phyloP scores from a whole-genome alignment of 1,140 invertebrate species.

The Anadara kagoshimensis region DNA sequence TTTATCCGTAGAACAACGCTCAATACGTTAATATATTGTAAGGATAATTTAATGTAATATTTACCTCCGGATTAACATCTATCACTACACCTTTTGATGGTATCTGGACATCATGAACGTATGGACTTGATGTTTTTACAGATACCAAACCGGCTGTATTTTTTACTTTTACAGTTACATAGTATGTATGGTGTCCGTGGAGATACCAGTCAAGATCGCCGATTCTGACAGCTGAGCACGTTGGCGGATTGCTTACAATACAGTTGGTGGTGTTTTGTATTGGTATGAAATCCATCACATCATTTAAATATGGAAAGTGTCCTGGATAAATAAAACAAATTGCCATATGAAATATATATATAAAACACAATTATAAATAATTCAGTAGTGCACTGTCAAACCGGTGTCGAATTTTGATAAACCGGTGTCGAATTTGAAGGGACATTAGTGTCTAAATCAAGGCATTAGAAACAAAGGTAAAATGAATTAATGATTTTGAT shows the following conservation, averaged over 20 bases:
- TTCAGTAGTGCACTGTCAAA: too few species aligned
- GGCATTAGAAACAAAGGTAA: too few species aligned
- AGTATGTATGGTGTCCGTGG: conserved; percentile 39
- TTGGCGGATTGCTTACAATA: conserved; percentile 14
- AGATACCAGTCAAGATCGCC: conserved; percentile 32
- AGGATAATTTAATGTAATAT: too few species aligned
- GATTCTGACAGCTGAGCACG: conserved; percentile 29
- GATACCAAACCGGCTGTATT: conserved; percentile 38
- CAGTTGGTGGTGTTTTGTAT: conserved; percentile 21
- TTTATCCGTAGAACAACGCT: too few species aligned
- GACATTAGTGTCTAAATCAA: too few species aligned
- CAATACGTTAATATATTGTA: too few species aligned
- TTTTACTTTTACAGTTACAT: conserved; percentile 34
- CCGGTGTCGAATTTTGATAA: too few species aligned
- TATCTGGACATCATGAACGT: conserved; percentile 36
- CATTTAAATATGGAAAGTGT: conserved; percentile 6
- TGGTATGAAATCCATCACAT: conserved; percentile 19
- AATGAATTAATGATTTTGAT: too few species aligned
- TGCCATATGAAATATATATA: too few species aligned
- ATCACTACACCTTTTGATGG: conserved; percentile 38
- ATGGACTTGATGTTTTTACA: conserved; percentile 26
- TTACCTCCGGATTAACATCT: conserved; percentile 34
- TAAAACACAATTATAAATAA: too few species aligned
- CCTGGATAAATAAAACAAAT: conserved; percentile 18
- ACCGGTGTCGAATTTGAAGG: too few species aligned